Conservation (phyloP, 1,140 invertebrate genomes). For the Cydia pomonella region DNA sequence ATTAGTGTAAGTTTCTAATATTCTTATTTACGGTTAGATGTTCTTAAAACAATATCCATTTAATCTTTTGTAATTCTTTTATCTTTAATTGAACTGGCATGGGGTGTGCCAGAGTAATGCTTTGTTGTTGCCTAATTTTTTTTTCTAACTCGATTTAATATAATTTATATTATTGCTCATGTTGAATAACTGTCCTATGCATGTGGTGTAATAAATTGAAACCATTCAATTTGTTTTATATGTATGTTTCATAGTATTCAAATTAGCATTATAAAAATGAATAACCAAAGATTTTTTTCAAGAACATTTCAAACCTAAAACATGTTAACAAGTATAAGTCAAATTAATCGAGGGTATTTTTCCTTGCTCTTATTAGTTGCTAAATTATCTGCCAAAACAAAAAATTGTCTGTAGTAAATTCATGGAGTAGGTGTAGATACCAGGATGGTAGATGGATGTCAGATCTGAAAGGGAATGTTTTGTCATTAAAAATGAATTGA, state of each 20-base stretch:
- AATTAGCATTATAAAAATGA: neutral
- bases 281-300: neutral
- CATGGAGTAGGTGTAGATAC: no score
- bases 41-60: neutral
- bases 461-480: no score
- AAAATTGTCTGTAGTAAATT: no score
- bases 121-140: neutral
- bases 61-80: neutral
- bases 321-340: no score
- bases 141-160: neutral
- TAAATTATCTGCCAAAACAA: no score
- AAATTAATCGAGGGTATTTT: no score
- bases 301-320: no score
- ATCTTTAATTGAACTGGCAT: neutral
- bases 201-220: neutral
- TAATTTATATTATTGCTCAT: neutral
- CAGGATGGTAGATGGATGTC: no score
- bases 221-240: neutral
- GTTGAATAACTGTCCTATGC: no score
- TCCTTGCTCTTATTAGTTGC: no score
- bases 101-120: neutral
- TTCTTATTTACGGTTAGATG: conserved; percentile 8
- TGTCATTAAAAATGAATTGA: neutral
- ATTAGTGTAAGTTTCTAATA: conserved; percentile 64
- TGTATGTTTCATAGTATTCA: neutral